Base-by-base conservation (phyloP, 2,888 invertebrate species). In the Drosophila prolongata region DNA sequence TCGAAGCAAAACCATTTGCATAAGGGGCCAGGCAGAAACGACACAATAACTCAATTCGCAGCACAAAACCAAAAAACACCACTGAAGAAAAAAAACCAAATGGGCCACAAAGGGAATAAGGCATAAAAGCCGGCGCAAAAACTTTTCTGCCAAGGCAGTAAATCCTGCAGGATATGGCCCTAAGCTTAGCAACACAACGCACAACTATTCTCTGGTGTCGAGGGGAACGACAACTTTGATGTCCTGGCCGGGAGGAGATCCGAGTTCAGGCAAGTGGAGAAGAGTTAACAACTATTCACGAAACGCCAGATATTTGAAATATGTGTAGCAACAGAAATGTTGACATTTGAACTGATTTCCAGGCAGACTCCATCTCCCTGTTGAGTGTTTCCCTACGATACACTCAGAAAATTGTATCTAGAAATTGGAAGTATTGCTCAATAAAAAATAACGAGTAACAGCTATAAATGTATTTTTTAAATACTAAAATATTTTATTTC, bases 1-100 rank as follows among this genome's bases (percentile, higher is more conserved):
- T 57, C 40, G 54, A 79, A 58, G 67, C 16, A 61, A 47, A 57
- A 50, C 42, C 56, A 70, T 70, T 73, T 70, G 74, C 70, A 61
- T 58, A 68, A 68, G 57, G 54, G 46, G 58, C 67, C 62, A 16
- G 35, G 49, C 58, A 65, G 67, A 75, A 66, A 74, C 57, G 58
- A 71, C 82, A 81, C 79, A 79, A 89, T 85, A 87, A 85, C 85
- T 85, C 86, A 87, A 89, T 85, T 85, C 82, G 55, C 44, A 47
- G 54, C 55, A 44, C 35, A 74, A 76, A 68, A 52, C 69, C 71
- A 1, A 19, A 54, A 79, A 68, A 30, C 30, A 30, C 2, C 30
- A 30, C 30, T 8, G 30, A 30, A 30, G 30, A 30, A 82, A 73
- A 30, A 69, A 69, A 76, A 75, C 58, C 67, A 76, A 77, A 78